Evolutionary conservation across 64 coral and sea anemone genomes (phyloP).

Genomic region (Orbicella faveolata): DNA sequence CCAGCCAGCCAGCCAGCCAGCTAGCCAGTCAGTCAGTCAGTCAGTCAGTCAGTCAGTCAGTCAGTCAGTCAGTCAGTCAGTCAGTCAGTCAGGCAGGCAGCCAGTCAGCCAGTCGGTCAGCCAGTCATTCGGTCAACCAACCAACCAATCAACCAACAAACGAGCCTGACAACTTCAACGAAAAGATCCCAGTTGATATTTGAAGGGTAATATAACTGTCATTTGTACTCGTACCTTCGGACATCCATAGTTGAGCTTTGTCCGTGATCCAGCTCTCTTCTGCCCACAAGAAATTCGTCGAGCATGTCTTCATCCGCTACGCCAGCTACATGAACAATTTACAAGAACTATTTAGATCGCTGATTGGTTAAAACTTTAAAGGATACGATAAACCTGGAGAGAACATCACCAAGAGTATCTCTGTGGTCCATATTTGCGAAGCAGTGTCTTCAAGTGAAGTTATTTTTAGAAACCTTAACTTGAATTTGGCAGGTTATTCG

Average conservation of each 20-base stretch:
- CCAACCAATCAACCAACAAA: not conserved
- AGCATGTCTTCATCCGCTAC: slow-evolving; percentile 70
- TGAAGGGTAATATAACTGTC: not conserved
- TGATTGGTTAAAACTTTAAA: not conserved
- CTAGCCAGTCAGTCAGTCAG: too few relatives aligned
- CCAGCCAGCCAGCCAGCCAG: too few relatives aligned
- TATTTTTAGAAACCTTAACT: too few relatives aligned
- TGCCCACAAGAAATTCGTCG: slow-evolving; percentile 54
- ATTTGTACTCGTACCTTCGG: slow-evolving; percentile 29
- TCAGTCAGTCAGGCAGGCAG: too few relatives aligned
- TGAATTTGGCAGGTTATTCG: too few relatives aligned
- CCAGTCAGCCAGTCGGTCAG: too few relatives aligned
- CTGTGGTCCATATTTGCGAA: too few relatives aligned
- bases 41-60: too few relatives aligned
- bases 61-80: too few relatives aligned
- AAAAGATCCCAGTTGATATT: not conserved
- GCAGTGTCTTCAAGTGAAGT: too few relatives aligned
- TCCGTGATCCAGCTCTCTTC: slow-evolving; percentile 57
- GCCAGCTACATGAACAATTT: slow-evolving; percentile 18
- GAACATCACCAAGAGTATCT: too few relatives aligned
- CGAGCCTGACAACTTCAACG: not conserved
- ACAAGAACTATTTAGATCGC: not conserved
- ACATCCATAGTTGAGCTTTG: slow-evolving; percentile 63
- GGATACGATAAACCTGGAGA: not conserved
- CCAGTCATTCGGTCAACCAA: too few relatives aligned